Base-by-base conservation (phyloP, 2,113 vertebrate species). In the Pelecanoides urinatrix region DNA sequence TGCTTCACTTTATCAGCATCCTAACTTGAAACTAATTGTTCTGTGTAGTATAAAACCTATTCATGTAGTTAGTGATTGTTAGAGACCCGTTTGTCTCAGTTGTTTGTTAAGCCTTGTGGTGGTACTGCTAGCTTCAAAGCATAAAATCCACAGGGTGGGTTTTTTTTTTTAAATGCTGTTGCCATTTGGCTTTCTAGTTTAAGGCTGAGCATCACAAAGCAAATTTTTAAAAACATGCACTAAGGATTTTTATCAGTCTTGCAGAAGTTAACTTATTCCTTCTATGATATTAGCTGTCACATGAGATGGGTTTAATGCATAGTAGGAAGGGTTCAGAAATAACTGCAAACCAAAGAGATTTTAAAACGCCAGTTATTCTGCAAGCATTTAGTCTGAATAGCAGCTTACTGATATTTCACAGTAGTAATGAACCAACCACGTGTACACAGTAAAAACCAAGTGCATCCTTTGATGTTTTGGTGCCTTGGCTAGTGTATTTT, bases 401-500 rank as follows among this genome's bases (percentile, higher is more conserved):
- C n/a, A 21, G 22, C n/a, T n/a, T 80, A 23, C 22, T 32, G 16
- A 27, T 8, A 8, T 44, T 71, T 62, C 26, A 4, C 3, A 25
- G 36, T 10, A 42, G 76, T 10, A 21, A 11, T 1, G 34, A 73
- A 13, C 16, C 21, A 73, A 13, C 16, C 21, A 2, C 32, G 52
- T 18, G 2, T 17, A 19, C 22, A 12, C 2, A 7, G 47, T n/a
- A 21, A 59, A 76, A 63, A 21, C 9, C 20, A 62, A 29, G n/a
- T 15, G 36, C 12, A 0, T 22, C 6, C 4, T 9, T 20, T 0
- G 34, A 9, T 16, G 26, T 13, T 66, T 10, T 17, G 34, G 19
- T 32, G 26, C 14, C 4, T 1, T 38, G 49, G 20, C 21, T 65
- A 2, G 0, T 45, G 3, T 16, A n/a, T 27, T 29, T 36, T 0